phyloP scores from a whole-genome alignment of 2,888 invertebrate genomes.

The Napeogenes sylphis region DNA sequence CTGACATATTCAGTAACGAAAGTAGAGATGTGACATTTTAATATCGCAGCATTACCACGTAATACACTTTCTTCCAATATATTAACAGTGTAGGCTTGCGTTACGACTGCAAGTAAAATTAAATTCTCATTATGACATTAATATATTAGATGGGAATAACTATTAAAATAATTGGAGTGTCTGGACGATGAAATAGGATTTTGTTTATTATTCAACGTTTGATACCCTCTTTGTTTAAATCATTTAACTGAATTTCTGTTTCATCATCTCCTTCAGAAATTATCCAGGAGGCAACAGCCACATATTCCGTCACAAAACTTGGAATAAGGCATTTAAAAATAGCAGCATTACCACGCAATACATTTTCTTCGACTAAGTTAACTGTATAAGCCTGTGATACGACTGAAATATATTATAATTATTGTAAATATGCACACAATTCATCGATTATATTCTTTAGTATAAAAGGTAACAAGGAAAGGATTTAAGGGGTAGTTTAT shows the following conservation, averaged over 20 bases:
- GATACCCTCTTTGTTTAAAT: slow-evolving; percentile 57
- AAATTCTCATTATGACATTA: slow-evolving; percentile 14
- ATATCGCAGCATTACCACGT: slow-evolving; percentile 91
- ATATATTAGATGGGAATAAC: not conserved
- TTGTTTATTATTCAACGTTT: slow-evolving; percentile 12
- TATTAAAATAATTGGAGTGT: not conserved
- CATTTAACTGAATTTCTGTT: slow-evolving; percentile 56
- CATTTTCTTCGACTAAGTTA: slow-evolving; percentile 90
- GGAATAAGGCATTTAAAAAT: slow-evolving; percentile 90
- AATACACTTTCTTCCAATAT: slow-evolving; percentile 95
- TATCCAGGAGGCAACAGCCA: slow-evolving; percentile 87
- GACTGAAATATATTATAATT: slow-evolving; percentile 51
- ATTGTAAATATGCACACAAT: not conserved
- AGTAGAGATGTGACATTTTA: slow-evolving; percentile 95
- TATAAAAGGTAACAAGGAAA: not conserved
- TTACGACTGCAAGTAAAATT: slow-evolving; percentile 84
- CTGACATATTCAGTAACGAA: slow-evolving; percentile 94
- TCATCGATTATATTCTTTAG: not conserved
- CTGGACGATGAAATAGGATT: not conserved
- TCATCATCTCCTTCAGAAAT: slow-evolving; percentile 79
- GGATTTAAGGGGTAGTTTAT: no score
- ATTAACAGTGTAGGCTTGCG: slow-evolving; percentile 91
- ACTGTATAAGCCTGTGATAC: slow-evolving; percentile 85
- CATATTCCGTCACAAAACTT: slow-evolving; percentile 91
- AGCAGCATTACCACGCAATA: slow-evolving; percentile 88